phyloP scores from a whole-genome alignment of 2,113 vertebrate genomes.

The Strigops habroptila region DNA sequence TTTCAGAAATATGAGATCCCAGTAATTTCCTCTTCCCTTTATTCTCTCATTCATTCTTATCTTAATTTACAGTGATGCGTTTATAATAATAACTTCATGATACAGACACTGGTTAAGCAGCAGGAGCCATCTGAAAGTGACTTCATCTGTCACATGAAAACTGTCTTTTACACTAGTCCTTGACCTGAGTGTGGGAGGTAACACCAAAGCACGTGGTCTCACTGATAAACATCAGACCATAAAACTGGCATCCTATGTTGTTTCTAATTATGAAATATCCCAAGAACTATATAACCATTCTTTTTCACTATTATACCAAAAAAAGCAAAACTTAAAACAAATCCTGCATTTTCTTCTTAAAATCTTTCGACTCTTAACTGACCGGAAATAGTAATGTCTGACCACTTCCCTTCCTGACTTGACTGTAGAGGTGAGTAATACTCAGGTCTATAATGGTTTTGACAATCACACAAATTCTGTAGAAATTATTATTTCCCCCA shows the following conservation, averaged over 20 bases:
- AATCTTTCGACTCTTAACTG: not conserved
- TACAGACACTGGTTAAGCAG: not conserved
- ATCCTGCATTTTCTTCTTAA: not conserved
- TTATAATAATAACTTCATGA: not conserved
- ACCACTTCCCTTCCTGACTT: not conserved
- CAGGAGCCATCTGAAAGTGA: not conserved
- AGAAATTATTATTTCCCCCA: not conserved
- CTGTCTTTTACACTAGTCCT: not conserved
- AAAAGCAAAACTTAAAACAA: not conserved
- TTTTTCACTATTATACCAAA: not conserved
- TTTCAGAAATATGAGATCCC: not conserved
- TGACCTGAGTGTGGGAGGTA: not conserved
- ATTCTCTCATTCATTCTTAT: slow-evolving; percentile 18
- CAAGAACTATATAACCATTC: not conserved
- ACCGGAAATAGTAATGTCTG: not conserved
- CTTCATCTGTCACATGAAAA: not conserved
- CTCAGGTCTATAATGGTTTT: not conserved
- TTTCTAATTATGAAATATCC: not conserved
- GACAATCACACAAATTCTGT: not conserved
- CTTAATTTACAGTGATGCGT: not conserved
- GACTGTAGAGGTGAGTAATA: not conserved
- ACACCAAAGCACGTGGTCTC: not conserved
- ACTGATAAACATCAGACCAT: not conserved
- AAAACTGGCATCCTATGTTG: not conserved
- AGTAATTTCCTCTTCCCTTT: slow-evolving; percentile 41